phyloP scores from a whole-genome alignment of 1,140 invertebrate species.

The Drosophila parabipectinata region DNA sequence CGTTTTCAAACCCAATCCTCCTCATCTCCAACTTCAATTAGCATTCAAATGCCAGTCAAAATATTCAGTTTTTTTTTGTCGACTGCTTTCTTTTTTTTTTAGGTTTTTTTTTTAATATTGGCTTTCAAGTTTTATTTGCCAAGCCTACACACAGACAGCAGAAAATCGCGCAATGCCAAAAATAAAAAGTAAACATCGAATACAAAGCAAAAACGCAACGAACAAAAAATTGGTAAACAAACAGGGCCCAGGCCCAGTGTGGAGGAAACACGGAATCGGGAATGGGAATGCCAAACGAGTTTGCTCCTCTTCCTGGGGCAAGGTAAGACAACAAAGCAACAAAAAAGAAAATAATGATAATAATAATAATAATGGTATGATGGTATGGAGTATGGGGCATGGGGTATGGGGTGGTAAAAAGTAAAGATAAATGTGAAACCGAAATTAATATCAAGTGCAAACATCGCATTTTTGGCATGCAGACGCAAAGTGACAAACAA shows the following conservation, averaged over 20 bases:
- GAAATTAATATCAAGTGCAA: conserved; percentile 50
- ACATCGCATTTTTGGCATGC: conserved; percentile 44
- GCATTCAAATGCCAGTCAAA: conserved; percentile 66
- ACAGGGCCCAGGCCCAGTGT: neutral
- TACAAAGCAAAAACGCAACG: conserved; percentile 19
- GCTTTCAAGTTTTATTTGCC: conserved; percentile 15
- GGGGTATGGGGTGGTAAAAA: conserved; percentile 4
- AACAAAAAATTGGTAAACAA: conserved; percentile 34
- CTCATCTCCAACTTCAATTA: conserved; percentile 54
- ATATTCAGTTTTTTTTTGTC: conserved; percentile 37
- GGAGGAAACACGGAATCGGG: conserved; percentile 14
- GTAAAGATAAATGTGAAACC: conserved; percentile 27
- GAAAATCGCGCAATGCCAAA: conserved; percentile 51
- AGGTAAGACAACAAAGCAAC: conserved; percentile 18
- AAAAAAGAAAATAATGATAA: conserved; percentile 3
- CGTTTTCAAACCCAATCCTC: conserved; percentile 2
- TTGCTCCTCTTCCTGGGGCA: conserved; percentile 42
- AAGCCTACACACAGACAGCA: conserved; percentile 15
- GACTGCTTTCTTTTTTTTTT: conserved; percentile 28
- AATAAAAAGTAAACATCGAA: conserved; percentile 39
- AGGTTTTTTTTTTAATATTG: neutral
- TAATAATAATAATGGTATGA: conserved; percentile 19
- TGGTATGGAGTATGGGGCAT: neutral
- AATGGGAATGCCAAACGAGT: conserved; percentile 22
- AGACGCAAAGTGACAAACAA: conserved; percentile 49